Base-by-base conservation (phyloP, 2,888 invertebrate species). In the Corythucha ciliata region DNA sequence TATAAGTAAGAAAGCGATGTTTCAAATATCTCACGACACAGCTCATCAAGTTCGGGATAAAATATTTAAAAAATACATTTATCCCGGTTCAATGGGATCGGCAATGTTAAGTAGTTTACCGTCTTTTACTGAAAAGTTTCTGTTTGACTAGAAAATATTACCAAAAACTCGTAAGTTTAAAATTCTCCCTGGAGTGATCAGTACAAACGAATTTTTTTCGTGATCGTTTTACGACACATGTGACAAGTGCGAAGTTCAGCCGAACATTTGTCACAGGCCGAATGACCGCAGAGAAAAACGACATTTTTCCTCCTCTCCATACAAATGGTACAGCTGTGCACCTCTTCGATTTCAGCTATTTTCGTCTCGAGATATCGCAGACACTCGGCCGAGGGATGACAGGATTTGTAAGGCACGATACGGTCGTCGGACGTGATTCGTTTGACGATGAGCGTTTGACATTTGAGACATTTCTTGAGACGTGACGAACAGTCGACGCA, bases 241-340 rank as follows among this genome's bases (percentile, higher is more conserved):
- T 89, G 89, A 69, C 89, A 90, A 18, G 79, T 83, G 63, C 80
- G 79, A 27, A 90, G 70, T 0, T 88, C 83, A 57, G 82, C 80
- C 0, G 88, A 83, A 66, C 90, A 90, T 59, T 78, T 77, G 47
- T 81, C 79, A 67, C 90, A 90, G 12, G 88, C 83, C 20, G 83
- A 82, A 63, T 90, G 90, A 2, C 90, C 90, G 63, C 90, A 90
- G n/a, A 88, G 72, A 67, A 90, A 90, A 20, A 83, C 88, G 18
- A 88, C 82, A 64, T 86, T 85, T 29, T 83, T 72, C 54, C 79
- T 76, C 27, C 85, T 72, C 64, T 90, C 89, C 88, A 90, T 86
- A 66, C 90, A 90, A 60, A 90, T 89, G 49, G 83, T 80, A 64
- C 90, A 90, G 65, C 81, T 80, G 63, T 84, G 81, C 16, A 84